Evolutionary conservation across 2,888 invertebrate species (phyloP), one percentile per base, ranked within the genome.

Genomic region (Macaria notata): DNA sequence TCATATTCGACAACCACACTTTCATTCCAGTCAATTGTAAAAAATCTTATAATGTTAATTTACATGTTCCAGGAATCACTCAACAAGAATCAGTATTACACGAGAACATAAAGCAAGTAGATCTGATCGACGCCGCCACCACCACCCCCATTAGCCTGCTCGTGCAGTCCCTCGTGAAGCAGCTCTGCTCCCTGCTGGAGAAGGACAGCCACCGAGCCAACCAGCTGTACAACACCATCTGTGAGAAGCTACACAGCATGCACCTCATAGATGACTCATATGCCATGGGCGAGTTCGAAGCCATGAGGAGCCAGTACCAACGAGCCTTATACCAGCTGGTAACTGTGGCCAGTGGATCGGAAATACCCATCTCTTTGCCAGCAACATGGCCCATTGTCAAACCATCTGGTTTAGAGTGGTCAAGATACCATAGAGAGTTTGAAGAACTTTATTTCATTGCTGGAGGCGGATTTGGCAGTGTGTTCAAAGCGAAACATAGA

Each of bases 391-490:
- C 93, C 0, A 90, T 92, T 42, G 79, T 87, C 6, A 81, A 82
- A 63, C 91, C 92, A n/a, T 85, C 92, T 0, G 86, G 88, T 0
- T 75, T 92, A 29, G 93, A 93, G 69, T 93, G 92, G 92, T 95
- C 95, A 0, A 90, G 95, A 46, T 96, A 95, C 76, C 88, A 91
- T 49, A 88, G 93, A 53, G 95, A 96, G 71, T 96, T 95, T 79
- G 93, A 94, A 62, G 95, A 96, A 76, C 73, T 95, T 0, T 93
- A 88, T 63, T 95, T 93, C 65, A 94, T 96, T 60, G 95, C 95
- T 57, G 92, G 92, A 19, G 96, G 96, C 8, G 96, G 96, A 29
- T 96, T 96, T 76, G 96, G 96, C 0, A 92, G 93, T 65, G 96
- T 96, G 1, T 96, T 92, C 75, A 94, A 94, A 86, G 96, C 95